phyloP scores from a whole-genome alignment of 2,888 invertebrate species.

The Sinotaia quadrata region DNA sequence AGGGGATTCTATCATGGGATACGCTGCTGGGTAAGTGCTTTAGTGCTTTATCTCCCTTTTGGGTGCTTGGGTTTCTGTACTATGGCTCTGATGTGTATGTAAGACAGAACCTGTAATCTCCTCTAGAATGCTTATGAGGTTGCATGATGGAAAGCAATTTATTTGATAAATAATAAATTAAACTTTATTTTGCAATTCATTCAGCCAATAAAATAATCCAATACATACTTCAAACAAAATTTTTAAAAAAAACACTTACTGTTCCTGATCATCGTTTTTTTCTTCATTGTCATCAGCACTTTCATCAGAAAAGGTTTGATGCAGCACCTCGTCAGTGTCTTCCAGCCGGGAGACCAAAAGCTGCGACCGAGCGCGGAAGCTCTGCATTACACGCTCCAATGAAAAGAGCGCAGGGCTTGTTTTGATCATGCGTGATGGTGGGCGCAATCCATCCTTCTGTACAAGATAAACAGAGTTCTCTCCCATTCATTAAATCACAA shows the following conservation, averaged over 20 bases:
- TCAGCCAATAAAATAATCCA: too few species aligned
- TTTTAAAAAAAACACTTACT: neutral
- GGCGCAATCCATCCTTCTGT: slow-evolving; percentile 40
- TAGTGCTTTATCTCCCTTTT: too few species aligned
- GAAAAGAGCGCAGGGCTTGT: slow-evolving; percentile 71
- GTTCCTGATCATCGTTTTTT: slow-evolving; percentile 10
- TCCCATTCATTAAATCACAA: neutral
- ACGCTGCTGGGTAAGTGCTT: too few species aligned
- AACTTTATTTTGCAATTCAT: too few species aligned
- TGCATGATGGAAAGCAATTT: too few species aligned
- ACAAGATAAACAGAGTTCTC: neutral
- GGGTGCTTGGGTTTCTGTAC: too few species aligned
- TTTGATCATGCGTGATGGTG: slow-evolving; percentile 68
- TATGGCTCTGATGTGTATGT: too few species aligned
- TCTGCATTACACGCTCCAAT: slow-evolving; percentile 71
- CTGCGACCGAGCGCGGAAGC: slow-evolving; percentile 71
- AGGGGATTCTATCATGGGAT: too few species aligned
- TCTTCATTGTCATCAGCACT: slow-evolving; percentile 41
- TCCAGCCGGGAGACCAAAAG: slow-evolving; percentile 68
- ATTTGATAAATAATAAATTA: too few species aligned
- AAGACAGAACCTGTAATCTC: too few species aligned
- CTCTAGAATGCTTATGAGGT: too few species aligned
- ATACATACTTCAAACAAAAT: too few species aligned
- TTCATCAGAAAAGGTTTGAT: slow-evolving; percentile 63
- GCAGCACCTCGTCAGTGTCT: slow-evolving; percentile 70